A percentile compares a stretch with the other conserved stretches of the same genome.
These are phyloP conservation scores for Biston betularia DNA, from an alignment of 2,888 invertebrate species.

Conservation along the genomic window DNA sequence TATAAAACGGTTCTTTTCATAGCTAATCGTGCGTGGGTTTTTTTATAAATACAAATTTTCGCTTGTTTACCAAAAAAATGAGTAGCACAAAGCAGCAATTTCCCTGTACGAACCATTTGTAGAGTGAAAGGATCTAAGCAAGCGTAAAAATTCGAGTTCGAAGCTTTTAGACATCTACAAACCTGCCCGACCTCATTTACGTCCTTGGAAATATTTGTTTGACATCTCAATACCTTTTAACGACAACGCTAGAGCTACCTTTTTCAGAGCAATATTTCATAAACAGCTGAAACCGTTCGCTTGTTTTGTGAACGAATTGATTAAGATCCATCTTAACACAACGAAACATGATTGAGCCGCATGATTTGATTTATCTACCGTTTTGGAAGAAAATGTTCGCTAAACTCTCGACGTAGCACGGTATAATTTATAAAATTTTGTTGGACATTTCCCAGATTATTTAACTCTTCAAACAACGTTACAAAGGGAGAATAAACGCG, in stretches of 20 bases:
- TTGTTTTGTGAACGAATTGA: conserved; percentile 26
- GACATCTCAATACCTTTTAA: conserved; percentile 23
- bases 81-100: conserved; percentile 12
- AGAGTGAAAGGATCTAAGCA: conserved; percentile 14
- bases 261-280: conserved; percentile 14
- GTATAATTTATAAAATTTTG: conserved; percentile 49
- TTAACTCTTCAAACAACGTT: conserved; percentile 48
- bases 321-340: conserved; percentile 26
- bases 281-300: conserved; percentile 6
- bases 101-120: conserved; percentile 7
- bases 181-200: conserved; percentile 13
- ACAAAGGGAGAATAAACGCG: conserved; percentile 43
- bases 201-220: conserved; percentile 13
- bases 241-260: not conserved
- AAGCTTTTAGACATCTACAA: conserved; percentile 17
- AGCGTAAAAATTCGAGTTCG: conserved; percentile 12
- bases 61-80: conserved; percentile 8
- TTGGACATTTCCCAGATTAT: conserved; percentile 46
- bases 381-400: conserved; percentile 28
- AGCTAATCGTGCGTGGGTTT: not conserved
- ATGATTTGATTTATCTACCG: conserved; percentile 30
- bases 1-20: not conserved
- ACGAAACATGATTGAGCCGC: conserved; percentile 26
- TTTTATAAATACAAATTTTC: not conserved
- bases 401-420: conserved; percentile 40